phyloP scores from a whole-genome alignment of 2,113 vertebrate species.

The Brienomyrus brachyistius region DNA sequence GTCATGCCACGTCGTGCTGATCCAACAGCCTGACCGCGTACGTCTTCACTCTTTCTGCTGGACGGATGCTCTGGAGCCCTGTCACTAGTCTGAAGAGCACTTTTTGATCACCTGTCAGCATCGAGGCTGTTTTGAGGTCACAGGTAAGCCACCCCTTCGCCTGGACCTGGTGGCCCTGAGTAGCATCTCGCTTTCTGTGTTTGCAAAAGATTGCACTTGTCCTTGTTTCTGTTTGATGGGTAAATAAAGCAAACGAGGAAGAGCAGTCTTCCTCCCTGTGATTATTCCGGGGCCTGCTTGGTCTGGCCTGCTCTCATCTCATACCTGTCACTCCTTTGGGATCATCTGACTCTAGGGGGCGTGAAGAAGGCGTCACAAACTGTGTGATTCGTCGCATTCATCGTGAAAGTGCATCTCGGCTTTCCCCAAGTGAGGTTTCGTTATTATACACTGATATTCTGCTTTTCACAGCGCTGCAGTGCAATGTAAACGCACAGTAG shows the following conservation, averaged over 20 bases:
- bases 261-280: background rate
- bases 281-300: background rate
- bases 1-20: background rate
- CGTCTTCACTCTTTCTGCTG: background rate
- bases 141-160: background rate
- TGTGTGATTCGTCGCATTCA: background rate
- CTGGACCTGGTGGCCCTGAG: background rate
- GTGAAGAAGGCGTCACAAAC: background rate
- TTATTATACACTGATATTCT: background rate
- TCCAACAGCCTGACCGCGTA: background rate
- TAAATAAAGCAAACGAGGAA: background rate
- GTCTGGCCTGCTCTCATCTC: background rate
- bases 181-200: background rate
- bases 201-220: background rate
- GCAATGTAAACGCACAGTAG: background rate
- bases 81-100: background rate
- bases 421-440: background rate
- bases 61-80: background rate
- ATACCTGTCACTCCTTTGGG: background rate
- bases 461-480: background rate
- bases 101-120: background rate
- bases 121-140: background rate
- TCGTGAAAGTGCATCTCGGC: background rate
- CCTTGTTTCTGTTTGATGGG: background rate
- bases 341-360: background rate